Percentiles rank a stretch among this genome's conserved stretches.
Conservation (phyloP, 2,797 vertebrate species). For the Xerus rutilus region DNA sequence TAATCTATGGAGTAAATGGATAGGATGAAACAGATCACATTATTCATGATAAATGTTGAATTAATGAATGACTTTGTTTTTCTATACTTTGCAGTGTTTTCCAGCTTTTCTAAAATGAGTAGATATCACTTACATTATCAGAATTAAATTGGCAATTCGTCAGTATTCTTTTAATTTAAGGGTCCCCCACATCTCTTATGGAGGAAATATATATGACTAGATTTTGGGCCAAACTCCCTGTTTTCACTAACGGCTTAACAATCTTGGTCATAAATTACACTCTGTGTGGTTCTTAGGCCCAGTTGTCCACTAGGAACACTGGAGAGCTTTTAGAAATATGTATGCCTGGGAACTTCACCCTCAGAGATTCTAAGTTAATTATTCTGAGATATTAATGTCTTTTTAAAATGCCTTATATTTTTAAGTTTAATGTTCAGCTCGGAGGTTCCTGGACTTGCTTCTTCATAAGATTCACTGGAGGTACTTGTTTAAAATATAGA, state of each 20-base stretch:
- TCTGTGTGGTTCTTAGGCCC: not conserved
- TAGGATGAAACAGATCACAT: not conserved
- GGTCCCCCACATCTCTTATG: rapidly evolving
- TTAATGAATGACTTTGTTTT: not conserved
- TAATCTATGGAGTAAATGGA: not conserved
- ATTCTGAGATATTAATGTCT: not conserved
- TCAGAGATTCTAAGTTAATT: not conserved
- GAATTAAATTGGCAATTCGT: not conserved
- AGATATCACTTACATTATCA: not conserved
- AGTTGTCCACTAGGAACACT: not conserved
- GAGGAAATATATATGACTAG: not conserved
- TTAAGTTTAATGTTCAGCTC: not conserved
- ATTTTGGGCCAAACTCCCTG: not conserved
- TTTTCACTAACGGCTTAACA: not conserved
- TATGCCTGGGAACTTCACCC: not conserved
- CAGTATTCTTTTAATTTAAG: not conserved
- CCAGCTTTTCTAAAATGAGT: not conserved
- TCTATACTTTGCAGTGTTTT: not conserved
- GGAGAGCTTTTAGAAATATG: not conserved
- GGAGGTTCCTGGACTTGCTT: not conserved
- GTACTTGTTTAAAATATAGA: not conserved
- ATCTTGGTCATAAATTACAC: not conserved
- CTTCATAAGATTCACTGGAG: not conserved
- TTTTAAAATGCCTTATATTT: not conserved
- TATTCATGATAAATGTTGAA: not conserved